These are phyloP conservation scores for Sialis lutaria DNA, from an alignment of 2,888 invertebrate species.

Conservation along the genomic window DNA sequence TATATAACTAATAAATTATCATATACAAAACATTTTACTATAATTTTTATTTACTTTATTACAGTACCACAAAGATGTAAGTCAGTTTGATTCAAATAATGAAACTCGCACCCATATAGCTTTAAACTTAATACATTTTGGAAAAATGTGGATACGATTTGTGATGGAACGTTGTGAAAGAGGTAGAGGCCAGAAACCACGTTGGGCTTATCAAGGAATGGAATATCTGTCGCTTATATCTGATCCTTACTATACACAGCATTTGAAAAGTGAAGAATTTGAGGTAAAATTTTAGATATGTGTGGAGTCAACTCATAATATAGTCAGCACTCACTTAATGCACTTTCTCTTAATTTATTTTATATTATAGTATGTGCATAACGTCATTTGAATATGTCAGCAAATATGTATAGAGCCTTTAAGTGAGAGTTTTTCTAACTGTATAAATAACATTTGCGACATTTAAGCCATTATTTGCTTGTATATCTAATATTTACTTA, in stretches of 20 bases:
- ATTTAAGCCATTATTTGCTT: background rate
- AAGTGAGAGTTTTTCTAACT: too few species aligned
- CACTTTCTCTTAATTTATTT: too few species aligned
- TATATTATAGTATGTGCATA: too few species aligned
- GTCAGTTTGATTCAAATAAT: constrained; percentile 37
- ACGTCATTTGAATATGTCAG: too few species aligned
- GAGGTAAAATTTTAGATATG: constrained; percentile 28
- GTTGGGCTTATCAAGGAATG: constrained; percentile 80
- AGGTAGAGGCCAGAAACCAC: constrained; percentile 60
- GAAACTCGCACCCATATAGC: constrained; percentile 29
- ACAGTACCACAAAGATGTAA: constrained; percentile 54
- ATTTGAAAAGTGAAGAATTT: constrained; percentile 61
- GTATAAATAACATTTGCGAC: too few species aligned
- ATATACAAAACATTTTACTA: background rate
- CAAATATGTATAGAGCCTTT: too few species aligned
- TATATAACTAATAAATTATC: constrained; percentile 14
- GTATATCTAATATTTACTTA: background rate
- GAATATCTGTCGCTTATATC: constrained; percentile 75
- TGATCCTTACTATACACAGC: constrained; percentile 65
- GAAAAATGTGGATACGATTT: constrained; percentile 79
- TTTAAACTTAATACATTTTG: constrained; percentile 46
- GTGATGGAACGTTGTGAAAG: constrained; percentile 70
- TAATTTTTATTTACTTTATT: constrained; percentile 8
- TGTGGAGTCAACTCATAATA: background rate
- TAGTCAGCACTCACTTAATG: background rate